phyloP scores from a whole-genome alignment of 2,113 vertebrate species.

The Thalassarche chlororhynchos region DNA sequence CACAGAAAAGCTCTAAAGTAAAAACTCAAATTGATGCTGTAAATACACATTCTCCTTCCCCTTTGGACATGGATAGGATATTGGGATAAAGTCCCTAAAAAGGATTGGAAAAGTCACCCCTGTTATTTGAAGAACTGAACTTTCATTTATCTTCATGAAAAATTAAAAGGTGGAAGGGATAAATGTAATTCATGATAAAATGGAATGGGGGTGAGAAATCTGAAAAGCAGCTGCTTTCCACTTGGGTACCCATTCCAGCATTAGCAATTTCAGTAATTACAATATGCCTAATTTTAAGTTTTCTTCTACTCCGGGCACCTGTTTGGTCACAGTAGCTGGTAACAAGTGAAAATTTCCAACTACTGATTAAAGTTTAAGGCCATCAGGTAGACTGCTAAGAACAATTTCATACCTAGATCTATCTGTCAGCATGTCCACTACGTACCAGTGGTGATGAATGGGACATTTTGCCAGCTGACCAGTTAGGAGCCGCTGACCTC shows the following conservation, averaged over 20 bases:
- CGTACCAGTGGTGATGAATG: slow-evolving; percentile 81
- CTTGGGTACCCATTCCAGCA: slow-evolving; percentile 73
- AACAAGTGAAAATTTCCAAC: slow-evolving; percentile 76
- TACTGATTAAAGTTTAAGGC: slow-evolving; percentile 70
- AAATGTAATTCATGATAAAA: not conserved
- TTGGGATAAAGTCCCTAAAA: not conserved
- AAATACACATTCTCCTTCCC: not conserved
- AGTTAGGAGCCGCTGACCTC: slow-evolving; percentile 73
- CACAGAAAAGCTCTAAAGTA: not conserved
- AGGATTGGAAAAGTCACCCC: not conserved
- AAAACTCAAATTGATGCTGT: not conserved
- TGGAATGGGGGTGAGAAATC: not conserved
- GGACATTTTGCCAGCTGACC: slow-evolving; percentile 73
- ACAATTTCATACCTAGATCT: slow-evolving; percentile 46
- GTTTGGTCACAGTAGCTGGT: slow-evolving; percentile 72
- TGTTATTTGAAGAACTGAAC: not conserved
- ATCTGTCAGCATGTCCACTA: slow-evolving; percentile 61
- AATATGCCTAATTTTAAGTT: slow-evolving; percentile 61
- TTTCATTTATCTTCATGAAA: not conserved
- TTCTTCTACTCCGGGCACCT: slow-evolving; percentile 57
- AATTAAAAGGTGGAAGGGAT: not conserved
- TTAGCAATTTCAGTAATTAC: slow-evolving; percentile 80
- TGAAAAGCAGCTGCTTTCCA: slow-evolving; percentile 9
- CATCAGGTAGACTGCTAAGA: slow-evolving; percentile 57
- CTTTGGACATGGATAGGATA: not conserved